Percentiles rank a stretch among this genome's conserved stretches.
Conservation (phyloP, 2,888 invertebrate genomes). For the Schizaphis graminum region DNA sequence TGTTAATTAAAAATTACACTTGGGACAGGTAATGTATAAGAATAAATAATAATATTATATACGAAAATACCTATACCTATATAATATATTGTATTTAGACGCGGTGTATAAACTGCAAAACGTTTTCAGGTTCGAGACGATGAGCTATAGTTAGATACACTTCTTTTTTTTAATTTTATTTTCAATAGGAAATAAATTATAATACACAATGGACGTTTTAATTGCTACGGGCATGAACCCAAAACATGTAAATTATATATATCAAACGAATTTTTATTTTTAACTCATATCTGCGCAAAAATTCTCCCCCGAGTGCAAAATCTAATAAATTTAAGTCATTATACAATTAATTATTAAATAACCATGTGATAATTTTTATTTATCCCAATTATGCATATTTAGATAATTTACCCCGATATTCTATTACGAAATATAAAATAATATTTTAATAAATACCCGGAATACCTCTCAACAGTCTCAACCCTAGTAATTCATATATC, state of each 20-base stretch:
- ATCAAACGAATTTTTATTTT: slow-evolving; percentile 36
- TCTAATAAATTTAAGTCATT: not conserved
- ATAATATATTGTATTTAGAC: not conserved
- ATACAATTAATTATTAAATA: slow-evolving; percentile 10
- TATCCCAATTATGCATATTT: not conserved
- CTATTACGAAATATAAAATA: too few species aligned
- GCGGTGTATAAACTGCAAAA: not conserved
- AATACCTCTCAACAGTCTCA: too few species aligned
- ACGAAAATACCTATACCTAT: not conserved
- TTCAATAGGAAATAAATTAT: slow-evolving; percentile 25
- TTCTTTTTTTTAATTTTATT: slow-evolving; percentile 8
- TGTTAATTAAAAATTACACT: not conserved
- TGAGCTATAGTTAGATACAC: slow-evolving; percentile 27
- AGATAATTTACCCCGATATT: not conserved
- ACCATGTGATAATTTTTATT: not conserved
- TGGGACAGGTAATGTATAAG: not conserved
- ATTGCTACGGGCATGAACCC: slow-evolving; percentile 36
- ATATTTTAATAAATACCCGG: too few species aligned
- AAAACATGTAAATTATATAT: slow-evolving; percentile 33
- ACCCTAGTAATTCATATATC: too few species aligned
- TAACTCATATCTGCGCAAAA: slow-evolving; percentile 10
- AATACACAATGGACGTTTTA: slow-evolving; percentile 29
- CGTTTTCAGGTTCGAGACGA: not conserved
- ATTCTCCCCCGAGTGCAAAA: slow-evolving; percentile 47
- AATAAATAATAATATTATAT: not conserved